phyloP scores from a whole-genome alignment of 1,140 invertebrate genomes.

The Drosophila repletoides region DNA sequence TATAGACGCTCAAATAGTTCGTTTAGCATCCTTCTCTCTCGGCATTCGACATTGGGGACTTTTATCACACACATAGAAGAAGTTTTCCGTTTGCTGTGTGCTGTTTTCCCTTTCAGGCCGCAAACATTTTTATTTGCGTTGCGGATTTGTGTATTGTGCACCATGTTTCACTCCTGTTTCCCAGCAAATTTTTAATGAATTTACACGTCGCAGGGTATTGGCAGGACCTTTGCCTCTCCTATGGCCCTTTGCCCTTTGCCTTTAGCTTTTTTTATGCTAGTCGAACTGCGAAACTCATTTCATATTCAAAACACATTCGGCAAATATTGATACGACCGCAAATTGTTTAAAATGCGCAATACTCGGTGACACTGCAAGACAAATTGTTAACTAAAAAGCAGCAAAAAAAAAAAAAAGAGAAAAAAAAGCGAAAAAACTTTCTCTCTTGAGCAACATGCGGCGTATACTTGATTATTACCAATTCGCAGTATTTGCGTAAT shows the following conservation, averaged over 20 bases:
- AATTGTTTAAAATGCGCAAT: conserved; percentile 79
- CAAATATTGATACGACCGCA: conserved; percentile 80
- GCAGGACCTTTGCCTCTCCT: conserved; percentile 1
- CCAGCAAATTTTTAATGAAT: conserved; percentile 77
- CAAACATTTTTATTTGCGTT: conserved; percentile 73
- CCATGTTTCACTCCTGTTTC: conserved; percentile 52
- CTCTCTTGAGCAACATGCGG: conserved; percentile 26
- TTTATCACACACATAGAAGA: conserved; percentile 46
- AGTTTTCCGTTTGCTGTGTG: conserved; percentile 26
- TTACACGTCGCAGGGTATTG: conserved; percentile 46
- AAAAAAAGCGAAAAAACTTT: conserved; percentile 36
- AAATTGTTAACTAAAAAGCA: conserved; percentile 75
- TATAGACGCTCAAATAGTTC: conserved; percentile 74
- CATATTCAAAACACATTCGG: conserved; percentile 81
- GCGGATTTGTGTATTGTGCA: conserved; percentile 68
- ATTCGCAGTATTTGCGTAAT: conserved; percentile 45
- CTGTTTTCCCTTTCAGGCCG: conserved; percentile 57
- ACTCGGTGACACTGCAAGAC: conserved; percentile 59
- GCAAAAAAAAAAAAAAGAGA: conserved; percentile 17
- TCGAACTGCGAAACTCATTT: conserved; percentile 59
- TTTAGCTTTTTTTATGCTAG: not conserved
- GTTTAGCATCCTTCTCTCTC: conserved; percentile 34
- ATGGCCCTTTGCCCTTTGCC: not conserved
- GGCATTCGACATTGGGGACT: conserved; percentile 22
- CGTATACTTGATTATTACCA: conserved; percentile 74